Conservation (phyloP, 2,797 vertebrate species). For the Selene dorsalis region DNA sequence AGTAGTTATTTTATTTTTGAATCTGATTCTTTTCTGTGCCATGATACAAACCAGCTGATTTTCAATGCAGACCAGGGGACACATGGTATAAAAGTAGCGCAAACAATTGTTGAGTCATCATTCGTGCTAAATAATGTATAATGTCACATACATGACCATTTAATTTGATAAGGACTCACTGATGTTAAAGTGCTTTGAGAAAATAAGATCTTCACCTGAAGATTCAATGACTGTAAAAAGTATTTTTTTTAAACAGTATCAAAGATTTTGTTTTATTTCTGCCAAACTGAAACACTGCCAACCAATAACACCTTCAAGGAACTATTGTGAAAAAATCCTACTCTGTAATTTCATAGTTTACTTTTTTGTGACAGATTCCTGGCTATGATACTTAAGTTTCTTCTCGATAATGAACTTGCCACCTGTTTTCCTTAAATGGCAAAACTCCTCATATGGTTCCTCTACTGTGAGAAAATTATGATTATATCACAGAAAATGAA, state of each 20-base stretch:
- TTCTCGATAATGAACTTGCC: not conserved
- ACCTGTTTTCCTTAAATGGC: slow-evolving; percentile 22
- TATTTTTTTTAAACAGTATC: not conserved
- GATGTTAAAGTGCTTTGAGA: not conserved
- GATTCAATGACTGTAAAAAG: not conserved
- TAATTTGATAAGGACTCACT: not conserved
- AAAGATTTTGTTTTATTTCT: not conserved
- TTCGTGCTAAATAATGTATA: not conserved
- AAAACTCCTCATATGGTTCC: slow-evolving; percentile 42
- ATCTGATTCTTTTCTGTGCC: not conserved
- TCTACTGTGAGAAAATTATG: slow-evolving; percentile 31
- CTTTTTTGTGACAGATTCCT: slow-evolving; percentile 18
- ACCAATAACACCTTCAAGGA: not conserved
- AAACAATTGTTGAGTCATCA: not conserved
- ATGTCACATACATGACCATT: not conserved
- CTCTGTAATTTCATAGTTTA: not conserved
- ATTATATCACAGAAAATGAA: slow-evolving; percentile 38
- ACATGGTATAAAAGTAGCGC: not conserved
- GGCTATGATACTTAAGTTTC: not conserved
- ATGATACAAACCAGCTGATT: not conserved
- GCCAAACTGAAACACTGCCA: not conserved
- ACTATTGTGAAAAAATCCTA: not conserved
- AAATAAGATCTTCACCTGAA: not conserved
- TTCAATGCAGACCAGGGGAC: not conserved
- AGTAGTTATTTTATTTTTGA: not conserved